phyloP scores from a whole-genome alignment of 2,113 vertebrate genomes.

The Pangasianodon hypophthalmus region DNA sequence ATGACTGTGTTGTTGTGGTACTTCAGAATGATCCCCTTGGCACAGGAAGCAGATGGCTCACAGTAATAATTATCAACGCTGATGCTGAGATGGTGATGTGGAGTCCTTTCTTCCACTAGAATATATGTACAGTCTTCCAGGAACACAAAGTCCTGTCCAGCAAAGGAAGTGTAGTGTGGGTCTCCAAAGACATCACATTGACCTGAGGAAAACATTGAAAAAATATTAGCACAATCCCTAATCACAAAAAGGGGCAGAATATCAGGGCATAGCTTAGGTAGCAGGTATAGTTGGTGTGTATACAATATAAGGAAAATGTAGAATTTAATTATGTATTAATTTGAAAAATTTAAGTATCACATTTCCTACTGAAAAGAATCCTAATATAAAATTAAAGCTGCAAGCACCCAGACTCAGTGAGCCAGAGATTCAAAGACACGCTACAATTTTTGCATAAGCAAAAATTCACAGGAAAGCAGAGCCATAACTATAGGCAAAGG shows the following conservation, averaged over 20 bases:
- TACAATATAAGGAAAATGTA: background rate
- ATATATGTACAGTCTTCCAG: conserved; percentile 68
- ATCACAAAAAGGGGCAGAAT: background rate
- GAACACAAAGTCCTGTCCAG: conserved; percentile 63
- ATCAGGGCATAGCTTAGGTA: background rate
- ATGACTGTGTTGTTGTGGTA: conserved; percentile 62
- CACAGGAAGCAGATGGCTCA: conserved; percentile 54
- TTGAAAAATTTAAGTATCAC: background rate
- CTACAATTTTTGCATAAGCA: too few species aligned
- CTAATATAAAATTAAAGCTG: background rate
- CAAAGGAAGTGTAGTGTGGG: conserved; percentile 75
- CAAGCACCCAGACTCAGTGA: background rate
- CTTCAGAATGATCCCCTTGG: conserved; percentile 64
- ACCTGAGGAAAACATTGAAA: conserved; percentile 58
- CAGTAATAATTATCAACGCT: conserved; percentile 71
- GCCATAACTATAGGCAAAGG: too few species aligned
- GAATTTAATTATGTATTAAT: background rate
- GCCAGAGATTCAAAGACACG: too few species aligned
- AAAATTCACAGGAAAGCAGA: too few species aligned
- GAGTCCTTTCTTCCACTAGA: conserved; percentile 68
- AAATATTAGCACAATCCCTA: background rate
- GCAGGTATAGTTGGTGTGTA: background rate
- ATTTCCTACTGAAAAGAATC: background rate
- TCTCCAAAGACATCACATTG: conserved; percentile 73
- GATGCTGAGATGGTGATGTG: conserved; percentile 64